Base-by-base conservation (phyloP, 2,113 vertebrate species). In the Oenanthe melanoleuca region DNA sequence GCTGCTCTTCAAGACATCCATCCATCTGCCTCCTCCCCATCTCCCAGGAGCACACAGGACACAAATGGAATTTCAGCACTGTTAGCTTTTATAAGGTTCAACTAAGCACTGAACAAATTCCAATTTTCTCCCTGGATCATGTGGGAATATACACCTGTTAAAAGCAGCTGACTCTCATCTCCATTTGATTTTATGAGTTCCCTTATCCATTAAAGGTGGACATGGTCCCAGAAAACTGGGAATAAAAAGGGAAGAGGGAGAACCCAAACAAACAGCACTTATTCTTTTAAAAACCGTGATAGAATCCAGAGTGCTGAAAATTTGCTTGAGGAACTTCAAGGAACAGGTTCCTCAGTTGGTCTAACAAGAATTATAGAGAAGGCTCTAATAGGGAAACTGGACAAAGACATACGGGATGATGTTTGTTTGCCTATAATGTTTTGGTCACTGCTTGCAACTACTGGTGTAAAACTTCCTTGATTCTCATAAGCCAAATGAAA, bases 401-500 rank as follows among this genome's bases (percentile, higher is more conserved):
- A 56, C 59, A 60, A 20, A 34, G 50, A 60, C 28, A 26, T 61
- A 23, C 61, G 3, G 19, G 69, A 67, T 50, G 29, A 61, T n/a
- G 31, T 14, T 85, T 42, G 29, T 44, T 88, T 88, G 79, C 40
- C 80, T 71, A 4, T 4, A 22, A 66, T 18, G 8, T 82, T 96
- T 93, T 88, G 75, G 74, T 89, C 37, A 1, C 38, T 91, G 74
- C 77, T 89, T 90, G 63, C 56, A 96, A 53, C 91, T 65, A 87
- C 86, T 86, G 95, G 66, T 86, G 69, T 84, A 88, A 94, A 97
- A 97, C 94, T 97, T 97, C 96, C 96, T 97, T 97, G 95, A 97
- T 95, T 96, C 93, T 96, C 93, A 9, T 50, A 53, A 63, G 66
- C 55, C 79, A 88, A 83, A 80, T 87, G 49, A 79, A 95, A 84